Base-by-base conservation (phyloP, 2,797 vertebrate species). In the Clarias pachynema region DNA sequence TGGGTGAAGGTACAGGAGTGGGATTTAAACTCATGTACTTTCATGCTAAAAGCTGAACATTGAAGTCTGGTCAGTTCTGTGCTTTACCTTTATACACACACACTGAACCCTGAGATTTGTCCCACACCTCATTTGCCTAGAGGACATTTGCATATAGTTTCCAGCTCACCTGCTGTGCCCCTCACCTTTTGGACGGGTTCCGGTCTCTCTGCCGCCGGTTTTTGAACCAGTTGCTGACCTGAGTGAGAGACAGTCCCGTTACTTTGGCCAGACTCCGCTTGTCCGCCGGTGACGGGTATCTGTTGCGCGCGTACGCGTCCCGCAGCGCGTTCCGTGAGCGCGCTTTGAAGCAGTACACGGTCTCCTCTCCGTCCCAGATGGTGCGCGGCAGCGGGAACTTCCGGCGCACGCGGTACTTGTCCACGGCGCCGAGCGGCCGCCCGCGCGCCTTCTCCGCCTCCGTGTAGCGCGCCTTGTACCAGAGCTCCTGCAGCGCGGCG, bases 181-280 rank as follows among this genome's bases (percentile, higher is more conserved):
- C 86, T 89, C 18, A 99, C 97, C 98, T 98, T 93, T 98, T 99
- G 37, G 97, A 97, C 66, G 98, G 98, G 90, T 99, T 99, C 89
- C 98, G 96, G 94, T 99, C 98, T 86, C 98, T 95, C 95, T 99
- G 98, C 83, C 98, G 93, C 86, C 98, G 95, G 95, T 99, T 99
- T 94, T 99, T 99, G 95, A 99, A 99, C 98, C 98, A 99, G 96
- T 99, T 99, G 97, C 98, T 99, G 96, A 99, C 98, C 94, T 99
- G 98, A 81, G 97, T 99, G 93, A 99, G 94, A 89, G 97, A 98
- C 88, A 99, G 97, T 91, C 98, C 98, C 74, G 98, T 99, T 93
- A 97, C 95, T 95, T 97, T 98, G 92, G 98, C 97, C 91, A 99
- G 95, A 90, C 97, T 96, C 89, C 97, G 93, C 93, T 99, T 99